Evolutionary conservation across 2,797 vertebrate species (phyloP).

Genomic region (Microchirus variegatus): DNA sequence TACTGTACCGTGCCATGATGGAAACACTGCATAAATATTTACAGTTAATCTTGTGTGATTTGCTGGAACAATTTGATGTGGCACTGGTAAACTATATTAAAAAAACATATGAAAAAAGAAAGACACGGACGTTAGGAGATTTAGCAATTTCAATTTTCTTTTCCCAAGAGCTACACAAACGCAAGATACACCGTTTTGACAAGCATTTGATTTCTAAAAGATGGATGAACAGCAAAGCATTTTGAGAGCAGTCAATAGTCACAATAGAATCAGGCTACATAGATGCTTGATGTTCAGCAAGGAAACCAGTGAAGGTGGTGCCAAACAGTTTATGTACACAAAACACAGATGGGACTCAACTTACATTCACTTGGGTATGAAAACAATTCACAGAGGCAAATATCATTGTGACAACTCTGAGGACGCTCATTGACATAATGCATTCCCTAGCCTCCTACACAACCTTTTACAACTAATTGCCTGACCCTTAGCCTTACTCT

Average conservation of each 20-base stretch:
- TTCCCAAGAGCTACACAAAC: neutral
- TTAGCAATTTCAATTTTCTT: neutral
- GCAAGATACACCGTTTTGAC: neutral
- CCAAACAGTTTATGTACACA: conserved; percentile 25
- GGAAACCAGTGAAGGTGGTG: neutral
- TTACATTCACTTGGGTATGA: conserved; percentile 57
- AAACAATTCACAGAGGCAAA: conserved; percentile 46
- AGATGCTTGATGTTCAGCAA: conserved; percentile 17
- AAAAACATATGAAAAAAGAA: neutral
- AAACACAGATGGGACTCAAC: conserved; percentile 14
- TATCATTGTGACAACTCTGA: neutral
- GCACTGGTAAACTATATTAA: neutral
- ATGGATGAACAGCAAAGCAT: conserved; percentile 2
- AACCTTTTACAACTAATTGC: no score
- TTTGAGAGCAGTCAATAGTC: conserved; percentile 4
- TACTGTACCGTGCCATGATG: neutral
- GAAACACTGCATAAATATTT: no score
- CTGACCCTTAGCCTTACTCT: neutral
- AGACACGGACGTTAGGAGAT: neutral
- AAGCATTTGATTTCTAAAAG: neutral
- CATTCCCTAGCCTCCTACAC: neutral
- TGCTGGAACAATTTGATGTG: conserved; percentile 1
- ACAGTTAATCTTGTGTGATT: neutral
- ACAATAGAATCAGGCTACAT: conserved; percentile 19
- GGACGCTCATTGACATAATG: neutral